Evolutionary conservation across 2,797 vertebrate genomes (phyloP).

Genomic region (Pipistrellus kuhlii): DNA sequence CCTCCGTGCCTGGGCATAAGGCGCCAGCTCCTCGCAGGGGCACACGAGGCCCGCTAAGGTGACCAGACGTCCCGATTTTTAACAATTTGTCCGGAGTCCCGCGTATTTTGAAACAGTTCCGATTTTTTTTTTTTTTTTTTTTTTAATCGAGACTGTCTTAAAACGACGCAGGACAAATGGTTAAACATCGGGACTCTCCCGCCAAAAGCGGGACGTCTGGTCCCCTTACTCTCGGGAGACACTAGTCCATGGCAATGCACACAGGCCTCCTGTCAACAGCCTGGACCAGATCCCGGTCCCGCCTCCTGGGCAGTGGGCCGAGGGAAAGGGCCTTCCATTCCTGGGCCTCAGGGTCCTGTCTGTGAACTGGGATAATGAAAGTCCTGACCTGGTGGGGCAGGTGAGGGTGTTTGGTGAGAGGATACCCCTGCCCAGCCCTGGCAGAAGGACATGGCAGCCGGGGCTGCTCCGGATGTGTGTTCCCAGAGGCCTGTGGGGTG

Average conservation of each 20-base stretch:
- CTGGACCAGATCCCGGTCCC: neutral
- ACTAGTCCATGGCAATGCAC: neutral
- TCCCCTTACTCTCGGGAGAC: neutral
- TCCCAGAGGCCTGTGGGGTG: too few species aligned
- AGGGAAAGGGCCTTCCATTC: neutral
- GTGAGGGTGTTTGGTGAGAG: neutral
- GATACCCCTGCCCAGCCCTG: neutral
- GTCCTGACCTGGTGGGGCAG: too few species aligned
- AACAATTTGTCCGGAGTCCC: too few species aligned
- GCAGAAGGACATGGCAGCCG: neutral
- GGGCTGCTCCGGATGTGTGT: neutral
- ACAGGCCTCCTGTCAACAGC: neutral
- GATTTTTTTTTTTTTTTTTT: too few species aligned
- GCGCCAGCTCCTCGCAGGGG: neutral
- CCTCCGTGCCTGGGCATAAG: neutral
- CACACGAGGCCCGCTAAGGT: fast-evolving
- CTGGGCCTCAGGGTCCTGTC: too few species aligned
- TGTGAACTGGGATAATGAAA: neutral
- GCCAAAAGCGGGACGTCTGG: too few species aligned
- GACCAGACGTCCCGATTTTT: too few species aligned
- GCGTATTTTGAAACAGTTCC: too few species aligned
- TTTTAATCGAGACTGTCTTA: too few species aligned
- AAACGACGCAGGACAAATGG: too few species aligned
- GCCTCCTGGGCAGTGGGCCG: fast-evolving
- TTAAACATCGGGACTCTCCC: too few species aligned